Percentiles rank a stretch among this genome's conserved stretches.
Conservation (phyloP, 2,888 invertebrate genomes). For the Noctua pronuba region DNA sequence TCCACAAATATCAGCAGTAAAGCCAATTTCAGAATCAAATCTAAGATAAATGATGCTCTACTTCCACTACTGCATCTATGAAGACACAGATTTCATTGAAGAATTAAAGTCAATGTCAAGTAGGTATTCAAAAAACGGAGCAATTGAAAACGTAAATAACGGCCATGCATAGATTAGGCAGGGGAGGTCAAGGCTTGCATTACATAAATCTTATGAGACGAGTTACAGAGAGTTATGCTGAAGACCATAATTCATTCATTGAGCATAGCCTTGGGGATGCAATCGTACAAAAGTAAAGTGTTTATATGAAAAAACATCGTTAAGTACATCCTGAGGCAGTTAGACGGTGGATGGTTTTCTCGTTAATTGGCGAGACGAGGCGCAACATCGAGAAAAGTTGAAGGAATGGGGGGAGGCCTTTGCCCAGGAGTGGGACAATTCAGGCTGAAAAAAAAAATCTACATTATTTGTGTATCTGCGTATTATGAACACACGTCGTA, state of each 20-base stretch:
- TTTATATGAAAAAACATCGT: not conserved
- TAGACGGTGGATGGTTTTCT: too few relatives aligned
- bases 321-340: too few relatives aligned
- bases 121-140: constrained; percentile 16
- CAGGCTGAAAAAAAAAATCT: too few relatives aligned
- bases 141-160: constrained; percentile 35
- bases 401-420: too few relatives aligned
- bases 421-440: too few relatives aligned
- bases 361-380: too few relatives aligned
- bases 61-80: not conserved
- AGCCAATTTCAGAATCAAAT: not conserved
- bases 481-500: not conserved
- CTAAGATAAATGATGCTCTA: not conserved
- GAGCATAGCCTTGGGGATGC: constrained; percentile 6
- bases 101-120: constrained; percentile 55
- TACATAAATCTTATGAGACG: constrained; percentile 41
- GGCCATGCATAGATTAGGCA: constrained; percentile 22
- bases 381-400: too few relatives aligned
- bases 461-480: constrained; percentile 21
- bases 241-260: constrained; percentile 32
- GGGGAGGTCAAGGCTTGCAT: constrained; percentile 53
- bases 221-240: constrained; percentile 32
- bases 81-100: constrained; percentile 24
- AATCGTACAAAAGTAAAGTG: constrained; percentile 2
- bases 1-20: not conserved